Evolutionary conservation across 2,797 vertebrate species (phyloP).

Genomic region (Pagetopsis macropterus): DNA sequence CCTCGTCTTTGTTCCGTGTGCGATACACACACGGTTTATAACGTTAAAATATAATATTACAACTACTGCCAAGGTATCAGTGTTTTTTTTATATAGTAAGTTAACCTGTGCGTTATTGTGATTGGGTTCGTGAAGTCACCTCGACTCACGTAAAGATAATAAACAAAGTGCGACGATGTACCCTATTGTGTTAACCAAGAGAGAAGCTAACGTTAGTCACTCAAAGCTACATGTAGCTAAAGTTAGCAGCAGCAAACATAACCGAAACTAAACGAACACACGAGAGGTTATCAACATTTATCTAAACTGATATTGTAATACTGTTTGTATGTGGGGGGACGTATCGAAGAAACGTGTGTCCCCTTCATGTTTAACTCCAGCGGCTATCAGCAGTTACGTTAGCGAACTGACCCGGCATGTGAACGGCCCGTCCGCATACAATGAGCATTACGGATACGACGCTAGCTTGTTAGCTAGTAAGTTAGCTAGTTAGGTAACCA

Average conservation of each 20-base stretch:
- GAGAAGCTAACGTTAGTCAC: conserved; percentile 47
- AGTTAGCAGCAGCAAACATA: conserved; percentile 36
- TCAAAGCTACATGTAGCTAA: conserved; percentile 2
- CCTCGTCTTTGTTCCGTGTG: conserved; percentile 74
- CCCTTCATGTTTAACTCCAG: neutral
- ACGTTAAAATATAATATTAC: neutral
- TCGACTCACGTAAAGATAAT: neutral
- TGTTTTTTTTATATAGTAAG: rapidly evolving
- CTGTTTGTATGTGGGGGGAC: rapidly evolving
- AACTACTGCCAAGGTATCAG: rapidly evolving
- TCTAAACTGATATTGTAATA: rapidly evolving
- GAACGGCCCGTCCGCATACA: conserved; percentile 66
- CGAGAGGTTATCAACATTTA: neutral
- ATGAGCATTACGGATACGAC: conserved; percentile 38
- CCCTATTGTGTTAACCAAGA: conserved; percentile 61
- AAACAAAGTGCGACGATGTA: conserved; percentile 31
- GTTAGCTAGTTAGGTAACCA: conserved; percentile 32
- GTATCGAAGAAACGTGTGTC: conserved; percentile 24
- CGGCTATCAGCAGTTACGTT: neutral
- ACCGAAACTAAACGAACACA: conserved; percentile 21
- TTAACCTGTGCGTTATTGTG: rapidly evolving
- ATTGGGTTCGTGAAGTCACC: rapidly evolving
- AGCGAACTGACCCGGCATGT: conserved; percentile 62
- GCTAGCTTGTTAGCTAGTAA: conserved; percentile 26
- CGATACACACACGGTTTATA: neutral